These are phyloP conservation scores for Etheostoma spectabile DNA, from an alignment of 2,113 vertebrate genomes.

Conservation along the genomic window DNA sequence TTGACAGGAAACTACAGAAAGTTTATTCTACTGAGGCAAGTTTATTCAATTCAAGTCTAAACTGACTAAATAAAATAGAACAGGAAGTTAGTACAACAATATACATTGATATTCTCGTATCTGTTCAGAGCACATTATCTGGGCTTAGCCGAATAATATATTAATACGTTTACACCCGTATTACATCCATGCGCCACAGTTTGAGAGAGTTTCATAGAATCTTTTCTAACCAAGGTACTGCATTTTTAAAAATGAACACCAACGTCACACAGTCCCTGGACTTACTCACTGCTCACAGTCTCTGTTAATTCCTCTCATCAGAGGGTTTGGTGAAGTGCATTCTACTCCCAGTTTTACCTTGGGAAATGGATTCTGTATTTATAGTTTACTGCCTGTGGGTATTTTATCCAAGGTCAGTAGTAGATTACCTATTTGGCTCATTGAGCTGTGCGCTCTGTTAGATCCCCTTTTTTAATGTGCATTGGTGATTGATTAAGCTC, in stretches of 20 bases:
- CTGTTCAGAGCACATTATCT: no score
- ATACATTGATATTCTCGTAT: no score
- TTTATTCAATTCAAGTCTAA: no score
- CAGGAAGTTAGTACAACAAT: no score
- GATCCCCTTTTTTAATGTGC: constrained; percentile 68
- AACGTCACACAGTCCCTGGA: neutral
- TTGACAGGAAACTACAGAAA: no score
- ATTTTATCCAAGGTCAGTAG: constrained; percentile 78
- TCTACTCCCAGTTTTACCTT: constrained; percentile 52
- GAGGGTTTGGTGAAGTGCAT: constrained; percentile 54
- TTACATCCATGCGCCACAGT: no score
- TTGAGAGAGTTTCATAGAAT: neutral
- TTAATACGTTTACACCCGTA: no score
- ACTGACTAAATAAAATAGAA: no score
- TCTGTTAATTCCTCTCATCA: constrained; percentile 47
- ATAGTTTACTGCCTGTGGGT: constrained; percentile 75
- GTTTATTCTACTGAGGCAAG: no score
- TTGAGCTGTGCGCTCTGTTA: constrained; percentile 70
- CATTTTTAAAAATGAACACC: neutral
- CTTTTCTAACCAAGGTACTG: no score
- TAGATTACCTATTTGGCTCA: constrained; percentile 79
- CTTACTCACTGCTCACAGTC: constrained; percentile 18
- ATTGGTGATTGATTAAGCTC: constrained; percentile 74
- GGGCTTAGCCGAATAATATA: no score
- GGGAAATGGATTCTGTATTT: constrained; percentile 72